Evolutionary conservation across 2,888 invertebrate species (phyloP).

Genomic region (Campoplex capitator): DNA sequence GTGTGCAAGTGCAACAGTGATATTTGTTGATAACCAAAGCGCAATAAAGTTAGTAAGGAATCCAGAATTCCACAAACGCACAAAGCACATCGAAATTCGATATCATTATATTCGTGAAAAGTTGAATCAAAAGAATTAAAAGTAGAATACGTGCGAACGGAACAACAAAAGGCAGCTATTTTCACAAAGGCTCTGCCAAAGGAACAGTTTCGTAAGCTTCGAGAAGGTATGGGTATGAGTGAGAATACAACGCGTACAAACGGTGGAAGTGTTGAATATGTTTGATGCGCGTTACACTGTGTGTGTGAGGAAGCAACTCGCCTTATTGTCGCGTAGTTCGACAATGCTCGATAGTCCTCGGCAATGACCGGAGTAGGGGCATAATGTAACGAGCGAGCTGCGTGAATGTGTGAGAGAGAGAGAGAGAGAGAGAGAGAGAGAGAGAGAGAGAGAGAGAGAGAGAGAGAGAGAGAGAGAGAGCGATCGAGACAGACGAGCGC

Average conservation of each 20-base stretch:
- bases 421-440: too few relatives aligned
- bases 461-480: too few relatives aligned
- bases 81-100: constrained; percentile 71
- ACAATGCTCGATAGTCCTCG: too few relatives aligned
- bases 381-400: too few relatives aligned
- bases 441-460: too few relatives aligned
- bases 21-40: constrained; percentile 59
- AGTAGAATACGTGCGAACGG: background rate
- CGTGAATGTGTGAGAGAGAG: too few relatives aligned
- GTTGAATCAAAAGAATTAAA: background rate
- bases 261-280: constrained; percentile 2
- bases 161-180: background rate
- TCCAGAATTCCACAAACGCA: constrained; percentile 61
- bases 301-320: too few relatives aligned
- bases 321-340: too few relatives aligned
- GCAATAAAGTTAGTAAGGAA: constrained; percentile 68
- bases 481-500: too few relatives aligned
- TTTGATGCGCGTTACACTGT: background rate
- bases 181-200: constrained; percentile 13
- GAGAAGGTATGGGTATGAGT: background rate
- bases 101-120: constrained; percentile 64
- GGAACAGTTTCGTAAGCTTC: background rate
- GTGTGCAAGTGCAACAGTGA: background rate
- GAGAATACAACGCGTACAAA: background rate
- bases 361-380: too few relatives aligned